Percentiles rank a stretch among this genome's conserved stretches.
These are phyloP conservation scores for Montipora cactus DNA, from an alignment of 64 coral and sea anemone species.

Conservation along the genomic window DNA sequence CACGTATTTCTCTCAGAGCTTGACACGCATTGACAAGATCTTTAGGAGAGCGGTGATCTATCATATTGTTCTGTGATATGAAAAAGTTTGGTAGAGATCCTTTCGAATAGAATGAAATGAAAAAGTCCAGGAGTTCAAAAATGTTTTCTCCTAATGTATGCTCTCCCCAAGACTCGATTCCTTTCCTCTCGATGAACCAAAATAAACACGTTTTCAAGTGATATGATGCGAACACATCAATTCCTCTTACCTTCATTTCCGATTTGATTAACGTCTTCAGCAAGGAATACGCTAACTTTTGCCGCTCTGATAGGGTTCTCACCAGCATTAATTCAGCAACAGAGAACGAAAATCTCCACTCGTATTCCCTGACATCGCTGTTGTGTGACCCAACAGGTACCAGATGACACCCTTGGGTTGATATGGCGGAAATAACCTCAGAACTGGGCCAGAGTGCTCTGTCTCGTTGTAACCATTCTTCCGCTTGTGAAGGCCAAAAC, in stretches of 20 bases:
- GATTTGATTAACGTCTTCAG: slow-evolving; percentile 79
- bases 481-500: slow-evolving; percentile 84
- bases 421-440: slow-evolving; percentile 33
- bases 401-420: slow-evolving; percentile 61
- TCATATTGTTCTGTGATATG: slow-evolving; percentile 77
- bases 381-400: slow-evolving; percentile 79
- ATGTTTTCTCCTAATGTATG: slow-evolving; percentile 49
- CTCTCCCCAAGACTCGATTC: slow-evolving; percentile 14
- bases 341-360: slow-evolving; percentile 88
- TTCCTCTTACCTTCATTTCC: slow-evolving; percentile 67
- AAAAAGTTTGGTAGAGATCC: slow-evolving; percentile 75
- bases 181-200: slow-evolving; percentile 79
- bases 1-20: slow-evolving; percentile 58
- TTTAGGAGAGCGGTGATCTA: slow-evolving; percentile 70
- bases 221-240: slow-evolving; percentile 76
- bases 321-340: slow-evolving; percentile 67
- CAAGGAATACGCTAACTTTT: slow-evolving; percentile 79
- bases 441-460: slow-evolving; percentile 58
- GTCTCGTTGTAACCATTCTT: slow-evolving; percentile 68
- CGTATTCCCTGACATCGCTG: slow-evolving; percentile 52
- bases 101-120: slow-evolving; percentile 68
- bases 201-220: slow-evolving; percentile 79
- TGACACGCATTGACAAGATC: slow-evolving; percentile 55
- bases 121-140: slow-evolving; percentile 65
- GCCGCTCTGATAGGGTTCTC: slow-evolving; percentile 49